Conservation (phyloP, 2,113 vertebrate species). For the Podocnemis expansa region DNA sequence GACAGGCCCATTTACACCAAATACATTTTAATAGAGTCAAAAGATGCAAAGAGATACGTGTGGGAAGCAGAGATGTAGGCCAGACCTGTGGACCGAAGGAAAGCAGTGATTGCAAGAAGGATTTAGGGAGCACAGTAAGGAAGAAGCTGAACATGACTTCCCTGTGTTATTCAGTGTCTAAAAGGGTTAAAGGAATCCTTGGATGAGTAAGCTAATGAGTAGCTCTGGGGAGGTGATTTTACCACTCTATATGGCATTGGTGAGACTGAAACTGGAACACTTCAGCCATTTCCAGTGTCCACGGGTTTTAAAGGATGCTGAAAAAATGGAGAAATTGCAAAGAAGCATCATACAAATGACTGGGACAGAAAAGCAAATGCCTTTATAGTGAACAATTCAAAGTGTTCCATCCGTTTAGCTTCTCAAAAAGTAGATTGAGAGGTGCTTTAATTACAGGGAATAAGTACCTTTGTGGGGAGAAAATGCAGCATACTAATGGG, state of each 20-base stretch:
- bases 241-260: background rate
- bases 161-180: background rate
- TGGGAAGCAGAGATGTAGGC: background rate
- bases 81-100: background rate
- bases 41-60: background rate
- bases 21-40: background rate
- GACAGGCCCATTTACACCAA: background rate
- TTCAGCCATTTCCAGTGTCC: background rate
- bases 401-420: background rate
- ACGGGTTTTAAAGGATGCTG: background rate
- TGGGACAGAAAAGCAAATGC: background rate
- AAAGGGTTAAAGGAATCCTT: background rate
- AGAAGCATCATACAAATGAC: background rate
- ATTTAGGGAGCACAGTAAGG: background rate
- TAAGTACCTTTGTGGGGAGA: constrained; percentile 40
- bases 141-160: background rate
- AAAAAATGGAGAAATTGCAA: background rate
- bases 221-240: background rate
- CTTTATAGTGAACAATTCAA: background rate
- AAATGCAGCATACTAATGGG: constrained; percentile 11
- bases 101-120: background rate
- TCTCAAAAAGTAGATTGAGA: background rate
- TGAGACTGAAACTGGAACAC: background rate
- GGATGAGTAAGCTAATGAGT: background rate
- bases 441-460: constrained; percentile 23